Evolutionary conservation across 1,140 invertebrate species (phyloP), one percentile per base, ranked within the genome.

Genomic region (Cyphomyrmex costatus): DNA sequence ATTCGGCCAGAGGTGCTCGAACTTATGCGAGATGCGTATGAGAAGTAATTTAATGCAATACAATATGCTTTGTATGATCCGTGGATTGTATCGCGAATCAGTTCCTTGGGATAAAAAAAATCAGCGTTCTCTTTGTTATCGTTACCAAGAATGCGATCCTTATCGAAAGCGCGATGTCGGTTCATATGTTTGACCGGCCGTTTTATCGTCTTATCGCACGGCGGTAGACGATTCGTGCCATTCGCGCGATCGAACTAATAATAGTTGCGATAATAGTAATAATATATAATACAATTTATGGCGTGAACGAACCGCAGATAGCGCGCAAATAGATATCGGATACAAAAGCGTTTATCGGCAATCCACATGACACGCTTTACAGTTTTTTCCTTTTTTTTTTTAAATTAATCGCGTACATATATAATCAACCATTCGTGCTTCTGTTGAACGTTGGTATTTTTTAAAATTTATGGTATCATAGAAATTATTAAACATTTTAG

Each of bases 221-320:
- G 27, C 21, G 42, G n/a, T 77, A 56, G 58, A 77, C 58, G 71
- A 60, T 73, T 60, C 33, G 19, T 77, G 24, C 49, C 77, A 36
- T 21, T 65, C 24, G 71, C 70, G 27, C n/a, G 71, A 77, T 78
- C 3, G 12, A 85, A 78, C 30, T 85, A 85, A 85, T 85, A 85
- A 85, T 85, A 78, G 58, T 78, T 66, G 82, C 73, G 60, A 76
- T 58, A 85, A 85, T 85, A 85, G 63, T 85, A 85, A 78, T 85
- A 85, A 83, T 85, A 65, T 82, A 85, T 65, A 85, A 78, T 33
- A 78, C 21, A 46, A 78, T 85, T 85, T 85, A 85, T 65, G 73
- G 27, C 73, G 8, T 30, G 71, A 61, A n/a, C 36, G 14, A 51
- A 42, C 14, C 21, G n/a, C n/a, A 77, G 82, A 85, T 85, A 77